Evolutionary conservation across 2,113 vertebrate species (phyloP), one percentile per base, ranked within the genome.

Genomic region (Solea senegalensis): DNA sequence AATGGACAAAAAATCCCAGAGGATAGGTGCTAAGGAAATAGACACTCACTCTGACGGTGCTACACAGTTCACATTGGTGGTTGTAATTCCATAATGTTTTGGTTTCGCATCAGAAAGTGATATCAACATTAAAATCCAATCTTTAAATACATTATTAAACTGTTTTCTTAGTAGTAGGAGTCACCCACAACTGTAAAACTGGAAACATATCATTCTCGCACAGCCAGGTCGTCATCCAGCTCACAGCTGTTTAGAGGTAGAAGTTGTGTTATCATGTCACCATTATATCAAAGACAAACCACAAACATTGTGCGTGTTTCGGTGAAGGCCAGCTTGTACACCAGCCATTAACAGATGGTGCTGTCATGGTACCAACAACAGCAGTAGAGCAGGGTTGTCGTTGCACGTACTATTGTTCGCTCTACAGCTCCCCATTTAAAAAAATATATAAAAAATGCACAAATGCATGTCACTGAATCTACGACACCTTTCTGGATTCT

Each of bases 291-390:
- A 65, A 73, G 76, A 80, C 28, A 78, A 69, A 82, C 21, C 60
- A 61, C 65, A 65, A 74, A 77, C 81, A 83, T 60, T 63, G 39
- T 78, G 76, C 65, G 76, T 85, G 74, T 84, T 79, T 72, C 74
- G 70, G 72, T 85, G 59, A n/a, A 73, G 76, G 60, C 67, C 64
- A 60, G 40, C 34, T 79, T 82, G 81, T 90, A 87, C 71, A 77
- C 71, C 86, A 85, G 89, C 81, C 85, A 86, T 75, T 68, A 80
- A 81, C 88, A 92, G 88, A 90, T 90, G 90, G 86, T 54, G 69
- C 74, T 65, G 89, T 81, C 83, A 81, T 43, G 69, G 56, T 59
- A 81, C 76, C 81, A 86, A 84, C 79, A 84, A 84, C 84, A 78
- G 56, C 72, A 68, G 55, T 12, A 45, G 56, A 84, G 56, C 74